These are phyloP conservation scores for Synanthedon vespiformis DNA, from an alignment of 2,888 invertebrate species.

Conservation along the genomic window DNA sequence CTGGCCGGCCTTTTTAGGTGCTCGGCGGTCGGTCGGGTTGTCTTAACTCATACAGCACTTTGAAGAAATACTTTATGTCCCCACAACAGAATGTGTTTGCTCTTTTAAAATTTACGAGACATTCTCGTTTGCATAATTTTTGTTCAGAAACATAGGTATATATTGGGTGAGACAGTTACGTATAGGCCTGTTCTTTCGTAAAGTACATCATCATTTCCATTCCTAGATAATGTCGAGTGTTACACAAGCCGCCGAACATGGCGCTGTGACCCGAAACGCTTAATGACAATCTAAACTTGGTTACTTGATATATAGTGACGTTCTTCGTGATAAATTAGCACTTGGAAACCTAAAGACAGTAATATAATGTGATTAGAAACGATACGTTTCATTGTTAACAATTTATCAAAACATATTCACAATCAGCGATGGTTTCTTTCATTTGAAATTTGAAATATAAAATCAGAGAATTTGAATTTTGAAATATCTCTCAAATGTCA, in stretches of 20 bases:
- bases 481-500: too few relatives aligned
- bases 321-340: constrained; percentile 6
- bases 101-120: constrained; percentile 15
- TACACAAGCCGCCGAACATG: constrained; percentile 21
- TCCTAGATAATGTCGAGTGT: constrained; percentile 8
- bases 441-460: too few relatives aligned
- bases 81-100: constrained; percentile 19
- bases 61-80: constrained; percentile 26
- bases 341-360: too few relatives aligned
- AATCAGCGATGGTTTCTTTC: too few relatives aligned
- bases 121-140: constrained; percentile 1
- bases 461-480: too few relatives aligned
- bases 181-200: constrained; percentile 7
- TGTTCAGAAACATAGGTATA: constrained; percentile 1
- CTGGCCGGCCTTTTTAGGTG: constrained; percentile 43
- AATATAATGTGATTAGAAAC: too few relatives aligned
- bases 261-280: constrained; percentile 18
- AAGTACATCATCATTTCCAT: constrained; percentile 12
- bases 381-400: too few relatives aligned
- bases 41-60: constrained; percentile 20
- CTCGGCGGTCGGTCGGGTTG: constrained; percentile 20
- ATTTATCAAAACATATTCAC: too few relatives aligned
- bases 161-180: constrained; percentile 1
- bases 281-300: constrained; percentile 11
- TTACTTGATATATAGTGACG: constrained; percentile 13